Percentiles rank a stretch among this genome's conserved stretches.
These are phyloP conservation scores for Litoditis marina DNA, from an alignment of 2,888 invertebrate species.

Conservation along the genomic window DNA sequence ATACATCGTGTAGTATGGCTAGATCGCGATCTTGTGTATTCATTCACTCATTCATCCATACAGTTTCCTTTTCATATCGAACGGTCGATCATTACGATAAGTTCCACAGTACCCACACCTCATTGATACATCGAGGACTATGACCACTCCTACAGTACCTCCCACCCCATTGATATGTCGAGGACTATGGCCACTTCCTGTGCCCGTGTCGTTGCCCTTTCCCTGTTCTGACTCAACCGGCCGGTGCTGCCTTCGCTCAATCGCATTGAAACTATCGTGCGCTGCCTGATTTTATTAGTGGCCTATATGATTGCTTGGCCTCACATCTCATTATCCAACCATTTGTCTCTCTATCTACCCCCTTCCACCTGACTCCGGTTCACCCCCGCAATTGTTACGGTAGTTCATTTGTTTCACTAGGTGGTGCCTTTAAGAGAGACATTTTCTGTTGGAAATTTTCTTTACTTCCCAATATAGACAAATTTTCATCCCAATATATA, in stretches of 20 bases:
- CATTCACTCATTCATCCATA: too few species aligned
- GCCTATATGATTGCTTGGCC: slow-evolving; percentile 14
- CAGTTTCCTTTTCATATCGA: too few species aligned
- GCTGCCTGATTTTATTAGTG: slow-evolving; percentile 15
- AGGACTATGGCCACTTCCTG: slow-evolving; percentile 6
- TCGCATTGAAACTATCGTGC: slow-evolving; percentile 17
- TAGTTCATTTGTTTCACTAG: too few species aligned
- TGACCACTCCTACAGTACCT: neutral
- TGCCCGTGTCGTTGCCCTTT: slow-evolving; percentile 5
- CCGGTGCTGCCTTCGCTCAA: neutral
- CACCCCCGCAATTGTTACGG: neutral
- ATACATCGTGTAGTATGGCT: too few species aligned
- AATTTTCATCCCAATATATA: too few species aligned
- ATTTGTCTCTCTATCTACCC: neutral
- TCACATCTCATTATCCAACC: slow-evolving; percentile 15
- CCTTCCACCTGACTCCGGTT: neutral
- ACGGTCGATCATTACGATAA: too few species aligned
- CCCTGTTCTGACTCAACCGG: neutral
- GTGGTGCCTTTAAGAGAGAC: too few species aligned
- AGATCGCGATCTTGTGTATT: too few species aligned
- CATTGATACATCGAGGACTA: too few species aligned
- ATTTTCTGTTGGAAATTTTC: too few species aligned
- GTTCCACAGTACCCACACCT: too few species aligned
- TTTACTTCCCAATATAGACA: too few species aligned
- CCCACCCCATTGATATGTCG: neutral